phyloP scores from a whole-genome alignment of 1,140 invertebrate genomes.

The Bombus pyrosoma region DNA sequence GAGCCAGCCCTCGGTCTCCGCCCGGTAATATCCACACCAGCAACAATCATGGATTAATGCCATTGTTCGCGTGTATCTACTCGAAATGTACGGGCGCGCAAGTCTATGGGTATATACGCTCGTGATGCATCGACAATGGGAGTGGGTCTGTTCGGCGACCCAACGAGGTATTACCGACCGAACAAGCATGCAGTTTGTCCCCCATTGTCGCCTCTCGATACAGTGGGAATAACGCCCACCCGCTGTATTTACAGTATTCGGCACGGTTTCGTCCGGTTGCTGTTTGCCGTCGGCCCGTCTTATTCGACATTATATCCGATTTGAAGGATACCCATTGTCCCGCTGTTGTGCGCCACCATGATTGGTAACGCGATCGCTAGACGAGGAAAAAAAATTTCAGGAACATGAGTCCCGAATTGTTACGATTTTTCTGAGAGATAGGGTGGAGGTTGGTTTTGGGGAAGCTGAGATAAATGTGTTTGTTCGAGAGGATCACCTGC shows the following conservation, averaged over 20 bases:
- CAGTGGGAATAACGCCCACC: constrained; percentile 77
- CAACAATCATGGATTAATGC: constrained; percentile 80
- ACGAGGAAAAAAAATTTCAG: not conserved
- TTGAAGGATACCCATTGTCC: constrained; percentile 66
- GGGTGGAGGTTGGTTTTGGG: not conserved
- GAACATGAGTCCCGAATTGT: not conserved
- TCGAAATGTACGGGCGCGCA: constrained; percentile 77
- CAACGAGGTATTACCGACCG: constrained; percentile 80
- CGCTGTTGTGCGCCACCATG: constrained; percentile 38
- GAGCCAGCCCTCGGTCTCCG: constrained; percentile 46
- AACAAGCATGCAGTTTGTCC: constrained; percentile 80
- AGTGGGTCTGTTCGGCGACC: constrained; percentile 77
- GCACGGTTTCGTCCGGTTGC: constrained; percentile 64
- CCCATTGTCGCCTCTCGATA: constrained; percentile 75
- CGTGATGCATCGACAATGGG: constrained; percentile 79
- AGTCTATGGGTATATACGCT: constrained; percentile 66
- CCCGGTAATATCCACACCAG: constrained; percentile 69
- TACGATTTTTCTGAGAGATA: not conserved
- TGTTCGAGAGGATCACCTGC: not conserved
- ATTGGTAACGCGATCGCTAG: constrained; percentile 47
- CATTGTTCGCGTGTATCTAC: constrained; percentile 76
- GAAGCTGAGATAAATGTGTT: too few relatives aligned
- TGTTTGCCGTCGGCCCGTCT: constrained; percentile 69
- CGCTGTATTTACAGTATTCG: constrained; percentile 71
- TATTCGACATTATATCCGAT: constrained; percentile 68